phyloP scores from a whole-genome alignment of 53 echinoderm and acorn worm species.

The Crossaster papposus region DNA sequence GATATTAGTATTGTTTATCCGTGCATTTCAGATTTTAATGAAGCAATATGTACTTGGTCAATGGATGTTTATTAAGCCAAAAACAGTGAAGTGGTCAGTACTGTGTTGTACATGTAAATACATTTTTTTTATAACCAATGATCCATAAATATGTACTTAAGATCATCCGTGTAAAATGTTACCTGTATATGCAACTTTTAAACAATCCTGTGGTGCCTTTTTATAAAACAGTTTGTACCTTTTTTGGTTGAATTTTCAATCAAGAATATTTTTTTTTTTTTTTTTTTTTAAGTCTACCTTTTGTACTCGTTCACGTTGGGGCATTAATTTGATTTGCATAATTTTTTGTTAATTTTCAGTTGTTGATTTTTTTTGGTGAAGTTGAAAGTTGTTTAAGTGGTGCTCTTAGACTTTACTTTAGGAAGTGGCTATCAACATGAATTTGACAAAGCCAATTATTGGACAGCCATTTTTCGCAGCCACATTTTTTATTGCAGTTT shows the following conservation, averaged over 20 bases:
- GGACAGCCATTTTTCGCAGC: background rate
- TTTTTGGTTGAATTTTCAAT: background rate
- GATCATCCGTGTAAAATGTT: background rate
- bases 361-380: background rate
- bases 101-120: slow-evolving; percentile 55
- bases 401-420: background rate
- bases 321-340: background rate
- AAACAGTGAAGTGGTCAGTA: slow-evolving; percentile 22
- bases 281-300: background rate
- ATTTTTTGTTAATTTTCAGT: background rate
- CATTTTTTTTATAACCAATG: slow-evolving; percentile 14
- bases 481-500: background rate
- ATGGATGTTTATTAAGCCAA: slow-evolving; percentile 14
- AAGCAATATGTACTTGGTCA: slow-evolving; percentile 21
- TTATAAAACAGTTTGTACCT: slow-evolving; percentile 4
- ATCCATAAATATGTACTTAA: background rate
- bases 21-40: background rate
- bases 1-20: too few species aligned
- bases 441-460: background rate
- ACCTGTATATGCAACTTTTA: slow-evolving; percentile 39
- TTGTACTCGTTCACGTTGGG: slow-evolving; percentile 7
- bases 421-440: background rate
- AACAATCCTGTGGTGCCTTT: slow-evolving; percentile 20
- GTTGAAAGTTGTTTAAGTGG: background rate
- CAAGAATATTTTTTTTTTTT: background rate